Percentiles rank a stretch among this genome's conserved stretches.
Conservation (phyloP, 2,113 vertebrate species). For the Merops nubicus region DNA sequence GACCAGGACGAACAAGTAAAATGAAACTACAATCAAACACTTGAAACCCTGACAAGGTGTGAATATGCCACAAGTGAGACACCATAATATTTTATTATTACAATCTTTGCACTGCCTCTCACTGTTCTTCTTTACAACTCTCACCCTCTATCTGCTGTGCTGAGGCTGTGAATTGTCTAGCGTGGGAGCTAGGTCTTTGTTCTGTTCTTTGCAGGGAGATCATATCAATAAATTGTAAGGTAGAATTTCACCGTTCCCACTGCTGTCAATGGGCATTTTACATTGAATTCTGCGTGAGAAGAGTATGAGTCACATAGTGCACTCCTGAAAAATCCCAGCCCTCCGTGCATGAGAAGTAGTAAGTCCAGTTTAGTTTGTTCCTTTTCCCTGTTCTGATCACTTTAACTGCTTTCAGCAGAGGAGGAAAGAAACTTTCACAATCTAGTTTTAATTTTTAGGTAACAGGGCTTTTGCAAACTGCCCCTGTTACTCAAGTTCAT, state of each 20-base stretch:
- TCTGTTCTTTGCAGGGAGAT: constrained; percentile 40
- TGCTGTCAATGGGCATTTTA: constrained; percentile 23
- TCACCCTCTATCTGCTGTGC: background rate
- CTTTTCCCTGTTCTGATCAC: background rate
- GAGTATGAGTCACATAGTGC: background rate
- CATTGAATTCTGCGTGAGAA: background rate
- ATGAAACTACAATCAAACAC: background rate
- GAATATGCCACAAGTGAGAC: background rate
- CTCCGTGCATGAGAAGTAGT: background rate
- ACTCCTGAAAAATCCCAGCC: background rate
- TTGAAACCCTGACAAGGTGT: background rate
- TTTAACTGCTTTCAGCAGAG: background rate
- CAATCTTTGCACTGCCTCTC: background rate
- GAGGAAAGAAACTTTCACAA: constrained; percentile 16
- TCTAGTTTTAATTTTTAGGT: constrained; percentile 12
- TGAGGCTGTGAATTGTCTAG: background rate
- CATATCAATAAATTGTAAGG: constrained; percentile 38
- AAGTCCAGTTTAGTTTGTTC: constrained; percentile 12
- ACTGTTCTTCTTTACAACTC: background rate
- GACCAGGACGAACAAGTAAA: background rate
- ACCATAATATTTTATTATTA: background rate
- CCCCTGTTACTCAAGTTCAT: constrained; percentile 27
- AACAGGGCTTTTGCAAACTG: constrained; percentile 20
- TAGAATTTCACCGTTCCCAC: constrained; percentile 39
- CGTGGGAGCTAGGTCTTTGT: background rate